Evolutionary conservation across 2,888 invertebrate genomes (phyloP), one percentile per base, ranked within the genome.

Genomic region (Hedya salicella): DNA sequence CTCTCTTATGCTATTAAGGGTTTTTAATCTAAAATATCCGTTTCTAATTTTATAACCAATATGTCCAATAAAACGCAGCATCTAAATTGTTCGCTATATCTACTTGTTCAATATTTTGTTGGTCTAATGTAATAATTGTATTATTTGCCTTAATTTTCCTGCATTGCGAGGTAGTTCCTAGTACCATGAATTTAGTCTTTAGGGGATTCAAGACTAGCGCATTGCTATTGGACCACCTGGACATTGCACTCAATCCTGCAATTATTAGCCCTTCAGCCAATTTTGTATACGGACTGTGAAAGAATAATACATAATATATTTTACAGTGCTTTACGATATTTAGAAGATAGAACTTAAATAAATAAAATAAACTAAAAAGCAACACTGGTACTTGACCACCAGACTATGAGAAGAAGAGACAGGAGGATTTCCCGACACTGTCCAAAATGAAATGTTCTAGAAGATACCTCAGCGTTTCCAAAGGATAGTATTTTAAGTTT

Each of bases 161-260:
- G 25, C 49, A 49, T 8, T 49, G 49, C 8, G 9, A 21, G 8
- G 49, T 1, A n/a, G 49, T 49, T 5, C 49, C 49, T 8, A 49
- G 14, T n/a, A 49, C 25, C 30, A 49, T 49, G 8, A 2, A 49
- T 30, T 49, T 49, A 4, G 49, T 49, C 14, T 49, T 49, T 30
- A 8, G 0, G 1, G 49, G 49, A 14, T 49, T 49, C 14, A 49
- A 25, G 6, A 49, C 49, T 8, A 49, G 49, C 6, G 49, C 14
- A n/a, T 49, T 49, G 6, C 14, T 49, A 14, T 4, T 30, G 3
- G 49, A 49, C 49, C 49, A 49, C 2, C 14, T 25, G 2, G 30
- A 14, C 30, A 49, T 49, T n/a, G n/a, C 25, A 14, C 6, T n/a
- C 14, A 49, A n/a, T 5, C 30, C 49, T 13, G 25, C 1, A 30